Base-by-base conservation (phyloP, 2,797 vertebrate species). In the Meda fulgida region DNA sequence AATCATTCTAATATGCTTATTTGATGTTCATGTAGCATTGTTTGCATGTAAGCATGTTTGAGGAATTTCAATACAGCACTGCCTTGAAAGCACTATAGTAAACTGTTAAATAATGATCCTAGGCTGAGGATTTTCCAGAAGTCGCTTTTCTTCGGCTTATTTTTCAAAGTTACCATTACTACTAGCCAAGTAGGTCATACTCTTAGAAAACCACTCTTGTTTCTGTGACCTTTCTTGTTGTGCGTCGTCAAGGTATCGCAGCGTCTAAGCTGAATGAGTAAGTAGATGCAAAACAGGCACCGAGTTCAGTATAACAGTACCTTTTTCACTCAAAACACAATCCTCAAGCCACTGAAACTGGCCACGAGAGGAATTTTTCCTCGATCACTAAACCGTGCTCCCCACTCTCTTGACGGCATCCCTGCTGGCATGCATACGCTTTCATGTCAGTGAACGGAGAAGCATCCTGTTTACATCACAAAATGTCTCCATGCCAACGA, bases 381-480 rank as follows among this genome's bases (percentile, higher is more conserved):
- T 43, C 5, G 7, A 34, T 66, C 36, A n/a, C 38, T 77, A 70
- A 70, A 40, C 75, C 21, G 26, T 60, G 36, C 58, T 66, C 14
- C 70, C 55, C 5, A 14, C 70, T 53, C 9, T 76, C 31, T 71
- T 29, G 29, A 10, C 63, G 38, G 78, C 55, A 51, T 63, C 63
- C 67, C 55, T 76, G 29, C 76, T 43, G 80, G 36, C 79, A 19
- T 71, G 85, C 40, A 73, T 55, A 81, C 38, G 18, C 81, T 81
- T 58, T 75, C 70, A 71, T 70, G 63, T 58, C 76, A 66, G 48
- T 60, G 51, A 80, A 83, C 36, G 55, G 78, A 63, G 60, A 77
- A 58, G 75, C 67, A 75, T 87, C 87, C 89, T 91, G 90, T 93
- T 91, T 91, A 89, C 87, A 86, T 90, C 83, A 91, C 66, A 87